These are phyloP conservation scores for Dipodomys ordii DNA, from an alignment of 2,113 vertebrate genomes.

Conservation along the genomic window DNA sequence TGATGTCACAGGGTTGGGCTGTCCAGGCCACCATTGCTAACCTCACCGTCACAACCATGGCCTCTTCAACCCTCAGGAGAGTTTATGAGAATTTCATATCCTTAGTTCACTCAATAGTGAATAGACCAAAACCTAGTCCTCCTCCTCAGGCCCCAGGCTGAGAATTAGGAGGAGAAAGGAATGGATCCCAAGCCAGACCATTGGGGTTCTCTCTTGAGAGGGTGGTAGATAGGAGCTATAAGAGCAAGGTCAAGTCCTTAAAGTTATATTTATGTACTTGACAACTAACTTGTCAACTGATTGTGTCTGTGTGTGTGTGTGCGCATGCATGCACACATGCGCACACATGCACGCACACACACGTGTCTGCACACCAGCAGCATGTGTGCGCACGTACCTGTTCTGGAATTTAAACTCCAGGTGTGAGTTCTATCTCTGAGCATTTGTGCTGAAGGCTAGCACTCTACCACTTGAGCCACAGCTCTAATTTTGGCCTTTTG, in stretches of 20 bases:
- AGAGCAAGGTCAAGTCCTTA: background rate
- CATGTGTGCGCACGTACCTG: no score
- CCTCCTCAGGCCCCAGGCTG: accelerated
- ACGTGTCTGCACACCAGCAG: no score
- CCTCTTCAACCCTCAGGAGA: background rate
- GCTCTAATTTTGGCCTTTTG: no score
- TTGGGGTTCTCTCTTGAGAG: accelerated
- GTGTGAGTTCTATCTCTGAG: no score
- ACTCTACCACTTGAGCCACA: no score
- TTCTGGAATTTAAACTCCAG: no score
- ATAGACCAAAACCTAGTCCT: background rate
- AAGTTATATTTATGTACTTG: background rate
- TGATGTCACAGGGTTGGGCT: background rate
- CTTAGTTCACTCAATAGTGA: background rate
- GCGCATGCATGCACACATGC: no score
- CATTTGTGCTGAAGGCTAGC: no score
- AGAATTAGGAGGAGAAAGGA: background rate
- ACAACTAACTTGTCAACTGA: background rate
- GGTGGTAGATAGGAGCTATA: background rate
- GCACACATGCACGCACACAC: no score
- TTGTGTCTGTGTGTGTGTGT: no score
- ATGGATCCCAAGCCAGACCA: background rate
- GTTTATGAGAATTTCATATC: background rate
- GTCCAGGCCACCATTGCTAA: background rate
- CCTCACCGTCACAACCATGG: no score